Evolutionary conservation across 2,113 vertebrate species (phyloP).

Genomic region (Tragelaphus strepsiceros): DNA sequence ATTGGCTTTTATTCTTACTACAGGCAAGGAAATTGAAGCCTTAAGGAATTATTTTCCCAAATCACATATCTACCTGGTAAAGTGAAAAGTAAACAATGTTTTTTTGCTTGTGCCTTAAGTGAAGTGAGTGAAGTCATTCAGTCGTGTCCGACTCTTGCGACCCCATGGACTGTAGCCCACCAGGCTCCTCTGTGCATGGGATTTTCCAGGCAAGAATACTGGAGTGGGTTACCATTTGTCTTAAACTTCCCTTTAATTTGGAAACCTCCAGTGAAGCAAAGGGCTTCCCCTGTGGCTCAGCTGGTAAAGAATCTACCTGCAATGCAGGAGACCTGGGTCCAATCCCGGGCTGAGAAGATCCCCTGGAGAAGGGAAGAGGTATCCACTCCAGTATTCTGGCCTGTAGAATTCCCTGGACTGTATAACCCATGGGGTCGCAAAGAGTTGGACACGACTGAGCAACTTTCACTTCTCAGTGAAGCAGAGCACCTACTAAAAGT

Average conservation of each 20-base stretch:
- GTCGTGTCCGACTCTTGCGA: too few species aligned
- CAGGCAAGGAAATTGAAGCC: background rate
- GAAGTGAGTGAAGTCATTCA: background rate
- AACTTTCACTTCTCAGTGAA: background rate
- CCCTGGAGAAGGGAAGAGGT: background rate
- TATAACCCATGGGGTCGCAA: background rate
- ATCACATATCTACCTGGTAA: background rate
- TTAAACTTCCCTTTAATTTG: background rate
- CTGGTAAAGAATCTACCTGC: background rate
- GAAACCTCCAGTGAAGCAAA: background rate
- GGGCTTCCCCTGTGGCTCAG: background rate
- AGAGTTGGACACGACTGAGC: background rate
- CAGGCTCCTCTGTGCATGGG: background rate
- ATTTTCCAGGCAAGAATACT: background rate
- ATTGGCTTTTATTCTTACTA: background rate
- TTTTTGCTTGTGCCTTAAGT: background rate
- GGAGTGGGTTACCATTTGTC: background rate
- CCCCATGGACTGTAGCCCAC: too few species aligned
- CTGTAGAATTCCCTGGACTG: background rate
- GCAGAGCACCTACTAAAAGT: background rate
- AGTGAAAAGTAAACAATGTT: background rate
- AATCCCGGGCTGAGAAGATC: background rate
- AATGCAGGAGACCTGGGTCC: background rate
- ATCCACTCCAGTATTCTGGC: background rate
- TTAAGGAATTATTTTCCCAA: background rate